A percentile compares a stretch with the other conserved stretches of the same genome.
Conservation (phyloP, 2,888 invertebrate species). For the Drosophila sordidapex region DNA sequence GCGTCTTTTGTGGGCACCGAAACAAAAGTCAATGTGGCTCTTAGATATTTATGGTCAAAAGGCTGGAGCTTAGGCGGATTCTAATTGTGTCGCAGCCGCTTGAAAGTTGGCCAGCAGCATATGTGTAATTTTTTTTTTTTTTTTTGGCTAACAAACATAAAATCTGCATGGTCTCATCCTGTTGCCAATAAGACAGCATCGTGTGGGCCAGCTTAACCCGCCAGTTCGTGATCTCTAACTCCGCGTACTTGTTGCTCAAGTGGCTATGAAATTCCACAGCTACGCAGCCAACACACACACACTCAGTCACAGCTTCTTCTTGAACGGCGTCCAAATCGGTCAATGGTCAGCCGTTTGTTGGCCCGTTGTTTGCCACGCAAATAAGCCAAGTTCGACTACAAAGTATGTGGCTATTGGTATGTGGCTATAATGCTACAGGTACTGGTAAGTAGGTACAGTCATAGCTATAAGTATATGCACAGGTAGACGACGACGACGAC, state of each 20-base stretch:
- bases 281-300: slow-evolving; percentile 56
- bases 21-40: slow-evolving; percentile 47
- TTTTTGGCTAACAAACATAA: slow-evolving; percentile 4
- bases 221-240: slow-evolving; percentile 76
- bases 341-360: slow-evolving; percentile 73
- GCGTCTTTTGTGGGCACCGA: slow-evolving; percentile 62
- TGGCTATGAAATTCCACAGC: slow-evolving; percentile 73
- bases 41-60: slow-evolving; percentile 61
- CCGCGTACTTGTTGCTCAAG: slow-evolving; percentile 65
- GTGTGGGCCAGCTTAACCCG: slow-evolving; percentile 72
- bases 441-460: slow-evolving; percentile 28
- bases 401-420: slow-evolving; percentile 52
- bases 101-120: slow-evolving; percentile 63
- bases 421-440: slow-evolving; percentile 34
- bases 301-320: slow-evolving; percentile 22
- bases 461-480: slow-evolving; percentile 38
- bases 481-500: slow-evolving; percentile 16
- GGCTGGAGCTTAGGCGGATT: slow-evolving; percentile 39
- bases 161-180: slow-evolving; percentile 54
- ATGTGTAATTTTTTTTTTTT: neutral
- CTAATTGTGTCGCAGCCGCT: slow-evolving; percentile 69
- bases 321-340: slow-evolving; percentile 59
- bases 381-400: slow-evolving; percentile 62
- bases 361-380: slow-evolving; percentile 72
- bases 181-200: slow-evolving; percentile 44